These are phyloP conservation scores for Cygnus atratus DNA, from an alignment of 2,113 vertebrate species.

Conservation along the genomic window DNA sequence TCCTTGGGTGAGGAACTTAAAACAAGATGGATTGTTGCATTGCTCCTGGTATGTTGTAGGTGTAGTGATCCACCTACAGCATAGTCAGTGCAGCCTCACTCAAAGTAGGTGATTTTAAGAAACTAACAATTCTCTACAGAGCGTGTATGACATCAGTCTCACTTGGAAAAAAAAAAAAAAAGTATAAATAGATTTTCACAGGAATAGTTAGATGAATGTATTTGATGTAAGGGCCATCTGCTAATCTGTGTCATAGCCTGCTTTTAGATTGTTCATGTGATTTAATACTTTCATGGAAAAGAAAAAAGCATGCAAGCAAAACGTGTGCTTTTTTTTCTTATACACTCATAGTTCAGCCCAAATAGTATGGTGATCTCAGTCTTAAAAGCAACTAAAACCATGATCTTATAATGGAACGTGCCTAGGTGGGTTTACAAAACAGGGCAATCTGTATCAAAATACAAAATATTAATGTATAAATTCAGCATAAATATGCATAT, in stretches of 20 bases:
- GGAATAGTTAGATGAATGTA: background rate
- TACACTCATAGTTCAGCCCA: background rate
- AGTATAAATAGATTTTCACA: background rate
- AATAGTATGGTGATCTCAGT: background rate
- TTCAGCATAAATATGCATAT: background rate
- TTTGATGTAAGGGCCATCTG: background rate
- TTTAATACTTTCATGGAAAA: background rate
- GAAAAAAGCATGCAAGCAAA: background rate
- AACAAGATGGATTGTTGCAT: background rate
- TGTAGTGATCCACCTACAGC: background rate
- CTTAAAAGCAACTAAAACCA: background rate
- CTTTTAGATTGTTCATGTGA: background rate
- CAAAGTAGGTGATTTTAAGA: background rate
- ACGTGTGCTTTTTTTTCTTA: background rate
- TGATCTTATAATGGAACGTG: background rate
- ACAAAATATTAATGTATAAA: background rate
- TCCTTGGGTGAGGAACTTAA: background rate
- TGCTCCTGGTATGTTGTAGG: background rate
- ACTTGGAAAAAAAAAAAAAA: background rate
- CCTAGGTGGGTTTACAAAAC: background rate
- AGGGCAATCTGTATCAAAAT: background rate
- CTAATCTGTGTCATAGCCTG: background rate
- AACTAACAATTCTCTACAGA: background rate
- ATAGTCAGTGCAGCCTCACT: background rate
- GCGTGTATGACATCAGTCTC: background rate